phyloP scores from a whole-genome alignment of 2,888 invertebrate genomes.

The Nephrotoma guestfalica region DNA sequence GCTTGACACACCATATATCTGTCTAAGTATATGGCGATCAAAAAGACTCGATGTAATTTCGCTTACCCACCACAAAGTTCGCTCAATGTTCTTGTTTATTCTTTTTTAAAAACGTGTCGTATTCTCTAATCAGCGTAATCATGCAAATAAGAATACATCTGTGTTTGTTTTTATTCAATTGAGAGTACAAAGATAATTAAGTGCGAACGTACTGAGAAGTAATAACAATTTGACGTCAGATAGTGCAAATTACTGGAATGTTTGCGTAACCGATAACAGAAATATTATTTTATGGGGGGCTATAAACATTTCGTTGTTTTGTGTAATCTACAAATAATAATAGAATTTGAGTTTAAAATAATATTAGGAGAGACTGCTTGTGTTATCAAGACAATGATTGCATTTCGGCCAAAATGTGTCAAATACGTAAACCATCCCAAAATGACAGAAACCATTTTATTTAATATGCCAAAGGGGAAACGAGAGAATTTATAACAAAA shows the following conservation, averaged over 20 bases:
- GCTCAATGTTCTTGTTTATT: not conserved
- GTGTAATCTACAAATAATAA: not conserved
- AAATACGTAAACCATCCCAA: not conserved
- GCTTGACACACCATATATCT: too few relatives aligned
- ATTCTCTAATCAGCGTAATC: not conserved
- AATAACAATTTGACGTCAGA: not conserved
- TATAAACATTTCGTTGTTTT: not conserved
- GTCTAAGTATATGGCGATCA: not conserved
- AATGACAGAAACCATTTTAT: not conserved
- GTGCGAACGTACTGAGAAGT: not conserved
- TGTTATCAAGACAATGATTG: not conserved
- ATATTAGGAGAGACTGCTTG: not conserved
- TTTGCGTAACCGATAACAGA: not conserved
- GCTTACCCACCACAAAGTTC: not conserved
- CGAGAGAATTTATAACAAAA: too few relatives aligned
- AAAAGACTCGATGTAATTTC: not conserved
- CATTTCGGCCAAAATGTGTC: not conserved
- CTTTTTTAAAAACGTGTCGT: not conserved
- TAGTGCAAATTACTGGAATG: not conserved
- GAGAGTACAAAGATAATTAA: not conserved
- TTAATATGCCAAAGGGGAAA: not conserved
- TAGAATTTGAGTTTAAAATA: not conserved
- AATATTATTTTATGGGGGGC: not conserved
- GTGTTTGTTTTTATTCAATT: not conserved
- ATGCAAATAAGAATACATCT: not conserved